Conservation (phyloP, 2,888 invertebrate genomes). For the Molanna angustata region DNA sequence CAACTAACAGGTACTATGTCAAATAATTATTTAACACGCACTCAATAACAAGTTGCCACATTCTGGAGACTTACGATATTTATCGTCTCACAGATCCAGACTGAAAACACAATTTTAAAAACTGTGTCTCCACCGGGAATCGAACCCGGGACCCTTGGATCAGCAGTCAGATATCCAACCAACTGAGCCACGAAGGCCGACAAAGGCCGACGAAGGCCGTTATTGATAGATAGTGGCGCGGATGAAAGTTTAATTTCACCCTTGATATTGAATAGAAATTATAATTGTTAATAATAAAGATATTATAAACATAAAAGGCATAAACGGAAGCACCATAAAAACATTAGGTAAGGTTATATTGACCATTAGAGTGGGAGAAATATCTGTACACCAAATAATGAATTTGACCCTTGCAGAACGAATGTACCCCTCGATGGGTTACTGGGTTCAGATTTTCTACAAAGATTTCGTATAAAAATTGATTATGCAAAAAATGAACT, state of each 20-base stretch:
- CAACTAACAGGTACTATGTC: too few relatives aligned
- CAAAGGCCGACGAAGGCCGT: too few relatives aligned
- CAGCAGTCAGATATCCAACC: too few relatives aligned
- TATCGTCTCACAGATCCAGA: too few relatives aligned
- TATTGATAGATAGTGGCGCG: slow-evolving; percentile 1
- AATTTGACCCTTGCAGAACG: background rate
- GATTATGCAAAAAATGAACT: background rate
- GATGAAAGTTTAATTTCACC: background rate
- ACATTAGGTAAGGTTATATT: background rate
- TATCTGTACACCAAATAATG: background rate
- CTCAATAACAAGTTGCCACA: too few relatives aligned
- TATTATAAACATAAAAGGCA: background rate
- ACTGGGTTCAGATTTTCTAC: slow-evolving; percentile 1
- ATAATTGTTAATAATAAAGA: background rate
- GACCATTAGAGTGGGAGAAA: background rate
- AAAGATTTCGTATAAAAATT: background rate
- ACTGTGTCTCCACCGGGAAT: too few relatives aligned
- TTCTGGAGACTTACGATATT: too few relatives aligned
- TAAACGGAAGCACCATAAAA: background rate
- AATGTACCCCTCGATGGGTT: background rate
- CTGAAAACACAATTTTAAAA: too few relatives aligned
- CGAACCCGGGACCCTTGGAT: too few relatives aligned
- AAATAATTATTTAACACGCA: too few relatives aligned
- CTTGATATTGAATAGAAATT: background rate
- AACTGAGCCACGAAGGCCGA: too few relatives aligned